Percentiles rank a stretch among this genome's conserved stretches.
Evolutionary conservation across 1,140 invertebrate species (phyloP).

Genomic region (Drosophila baimaii): DNA sequence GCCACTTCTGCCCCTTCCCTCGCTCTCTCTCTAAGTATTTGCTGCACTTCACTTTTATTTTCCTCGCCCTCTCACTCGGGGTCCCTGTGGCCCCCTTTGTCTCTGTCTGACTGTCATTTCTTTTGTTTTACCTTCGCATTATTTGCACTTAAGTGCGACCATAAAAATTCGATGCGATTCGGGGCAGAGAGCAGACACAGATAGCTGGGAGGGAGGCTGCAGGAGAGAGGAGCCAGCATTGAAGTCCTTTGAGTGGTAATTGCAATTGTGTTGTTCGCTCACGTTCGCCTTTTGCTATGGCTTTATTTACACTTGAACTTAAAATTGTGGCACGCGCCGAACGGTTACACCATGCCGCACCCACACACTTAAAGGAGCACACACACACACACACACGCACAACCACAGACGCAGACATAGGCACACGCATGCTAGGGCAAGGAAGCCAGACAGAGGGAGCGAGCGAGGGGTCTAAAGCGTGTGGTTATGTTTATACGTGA

Average conservation of each 20-base stretch:
- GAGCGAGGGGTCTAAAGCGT: background rate
- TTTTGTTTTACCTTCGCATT: slow-evolving; percentile 48
- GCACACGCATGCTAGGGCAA: background rate
- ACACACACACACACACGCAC: slow-evolving; percentile 3
- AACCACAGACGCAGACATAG: slow-evolving; percentile 2
- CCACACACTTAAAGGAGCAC: slow-evolving; percentile 9
- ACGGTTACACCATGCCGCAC: slow-evolving; percentile 3
- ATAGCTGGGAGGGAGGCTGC: background rate
- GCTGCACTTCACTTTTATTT: slow-evolving; percentile 10
- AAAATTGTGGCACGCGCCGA: slow-evolving; percentile 61
- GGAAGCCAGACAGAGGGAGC: background rate
- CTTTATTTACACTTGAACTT: slow-evolving; percentile 76
- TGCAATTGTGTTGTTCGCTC: slow-evolving; percentile 62
- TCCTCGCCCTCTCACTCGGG: background rate
- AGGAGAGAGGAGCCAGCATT: background rate
- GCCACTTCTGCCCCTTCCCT: background rate
- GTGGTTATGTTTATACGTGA: slow-evolving; percentile 1
- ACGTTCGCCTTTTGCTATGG: slow-evolving; percentile 56
- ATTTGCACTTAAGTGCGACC: slow-evolving; percentile 62
- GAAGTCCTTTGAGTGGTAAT: slow-evolving; percentile 58
- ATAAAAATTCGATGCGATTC: slow-evolving; percentile 62
- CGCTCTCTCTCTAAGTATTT: slow-evolving; percentile 10
- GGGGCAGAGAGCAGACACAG: slow-evolving; percentile 1
- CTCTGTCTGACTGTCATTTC: slow-evolving; percentile 22
- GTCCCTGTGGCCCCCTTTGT: background rate